Evolutionary conservation across 2,113 vertebrate species (phyloP).

Genomic region (Lipophrys pholis): DNA sequence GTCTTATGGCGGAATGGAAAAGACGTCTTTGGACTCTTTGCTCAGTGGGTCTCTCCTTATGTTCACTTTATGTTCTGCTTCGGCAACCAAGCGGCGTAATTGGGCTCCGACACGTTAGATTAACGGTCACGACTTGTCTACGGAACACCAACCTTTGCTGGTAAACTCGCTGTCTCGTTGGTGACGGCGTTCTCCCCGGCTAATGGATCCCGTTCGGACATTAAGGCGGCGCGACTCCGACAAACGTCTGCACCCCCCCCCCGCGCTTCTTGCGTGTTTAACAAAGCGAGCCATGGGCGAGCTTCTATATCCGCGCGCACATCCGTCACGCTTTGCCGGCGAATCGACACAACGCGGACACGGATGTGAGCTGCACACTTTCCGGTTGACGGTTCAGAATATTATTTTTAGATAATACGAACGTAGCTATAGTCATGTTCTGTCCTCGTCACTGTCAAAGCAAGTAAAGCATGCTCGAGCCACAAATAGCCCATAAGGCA

Average conservation of each 20-base stretch:
- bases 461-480: slow-evolving; percentile 43
- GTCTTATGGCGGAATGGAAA: too few species aligned
- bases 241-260: too few species aligned
- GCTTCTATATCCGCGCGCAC: slow-evolving; percentile 7
- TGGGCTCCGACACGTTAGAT: not conserved
- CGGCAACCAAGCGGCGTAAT: not conserved
- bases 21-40: too few species aligned
- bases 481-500: slow-evolving; percentile 63
- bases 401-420: slow-evolving; percentile 67
- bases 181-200: too few species aligned
- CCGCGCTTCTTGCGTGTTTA: too few species aligned
- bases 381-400: slow-evolving; percentile 32
- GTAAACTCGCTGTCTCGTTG: not conserved
- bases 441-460: slow-evolving; percentile 62
- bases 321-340: not conserved
- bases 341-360: not conserved
- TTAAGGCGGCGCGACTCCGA: too few species aligned
- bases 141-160: not conserved
- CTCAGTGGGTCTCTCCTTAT: not conserved
- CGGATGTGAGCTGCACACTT: slow-evolving; percentile 13
- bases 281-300: too few species aligned
- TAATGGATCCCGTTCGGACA: too few species aligned
- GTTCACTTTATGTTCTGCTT: slow-evolving; percentile 1
- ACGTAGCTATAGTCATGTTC: slow-evolving; percentile 57
- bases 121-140: not conserved